Evolutionary conservation across 1,140 invertebrate species (phyloP).

Genomic region (Drosophila leontia): DNA sequence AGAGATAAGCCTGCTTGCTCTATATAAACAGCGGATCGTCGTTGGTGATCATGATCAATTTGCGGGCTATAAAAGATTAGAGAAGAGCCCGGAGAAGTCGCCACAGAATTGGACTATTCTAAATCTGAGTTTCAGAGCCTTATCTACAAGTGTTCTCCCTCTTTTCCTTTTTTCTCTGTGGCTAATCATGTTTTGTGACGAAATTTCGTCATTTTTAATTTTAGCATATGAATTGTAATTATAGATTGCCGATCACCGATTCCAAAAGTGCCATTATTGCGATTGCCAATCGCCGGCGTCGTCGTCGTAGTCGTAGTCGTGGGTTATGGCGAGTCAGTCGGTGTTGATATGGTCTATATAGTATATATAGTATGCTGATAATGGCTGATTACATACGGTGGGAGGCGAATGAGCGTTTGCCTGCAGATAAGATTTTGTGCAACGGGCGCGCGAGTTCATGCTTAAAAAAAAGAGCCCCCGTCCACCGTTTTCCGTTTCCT

Average conservation of each 20-base stretch:
- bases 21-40: slow-evolving; percentile 3
- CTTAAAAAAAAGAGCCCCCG: not conserved
- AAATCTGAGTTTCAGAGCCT: slow-evolving; percentile 35
- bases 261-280: slow-evolving; percentile 10
- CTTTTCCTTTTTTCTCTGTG: slow-evolving; percentile 1
- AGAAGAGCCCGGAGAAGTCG: not conserved
- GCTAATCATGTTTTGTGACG: slow-evolving; percentile 4
- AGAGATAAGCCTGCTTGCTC: slow-evolving; percentile 12
- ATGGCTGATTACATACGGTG: slow-evolving; percentile 56
- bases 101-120: slow-evolving; percentile 7
- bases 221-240: slow-evolving; percentile 73
- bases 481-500: not conserved
- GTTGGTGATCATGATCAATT: slow-evolving; percentile 36
- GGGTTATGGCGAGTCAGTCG: slow-evolving; percentile 24
- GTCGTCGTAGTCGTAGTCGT: not conserved
- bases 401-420: slow-evolving; percentile 21
- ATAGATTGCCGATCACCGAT: slow-evolving; percentile 64
- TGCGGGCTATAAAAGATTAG: slow-evolving; percentile 36
- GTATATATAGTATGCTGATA: slow-evolving; percentile 41
- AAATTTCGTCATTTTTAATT: slow-evolving; percentile 80
- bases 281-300: slow-evolving; percentile 36
- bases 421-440: slow-evolving; percentile 74
- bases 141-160: slow-evolving; percentile 35
- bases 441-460: slow-evolving; percentile 69
- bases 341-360: not conserved